Evolutionary conservation across 2,888 invertebrate genomes (phyloP).

Genomic region (Cerastoderma edule): DNA sequence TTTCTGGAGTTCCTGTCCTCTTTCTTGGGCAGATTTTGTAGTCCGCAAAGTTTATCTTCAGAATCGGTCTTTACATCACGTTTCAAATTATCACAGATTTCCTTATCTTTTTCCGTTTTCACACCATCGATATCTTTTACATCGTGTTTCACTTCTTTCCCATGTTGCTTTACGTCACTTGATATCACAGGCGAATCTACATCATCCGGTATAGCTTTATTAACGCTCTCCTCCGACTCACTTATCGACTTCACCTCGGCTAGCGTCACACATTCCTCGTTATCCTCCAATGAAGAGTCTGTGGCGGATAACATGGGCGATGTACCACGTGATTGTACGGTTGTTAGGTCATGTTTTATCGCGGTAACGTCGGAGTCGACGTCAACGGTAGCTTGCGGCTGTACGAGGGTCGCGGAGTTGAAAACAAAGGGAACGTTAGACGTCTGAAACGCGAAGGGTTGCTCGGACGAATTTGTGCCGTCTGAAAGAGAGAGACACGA

Average conservation of each 20-base stretch:
- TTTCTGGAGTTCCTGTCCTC: too few relatives aligned
- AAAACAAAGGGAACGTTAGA: conserved; percentile 64
- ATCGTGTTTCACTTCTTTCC: not conserved
- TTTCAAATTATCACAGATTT: conserved; percentile 1
- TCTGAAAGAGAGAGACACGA: conserved; percentile 16
- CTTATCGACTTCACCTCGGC: conserved; percentile 58
- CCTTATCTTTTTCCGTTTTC: conserved; percentile 18
- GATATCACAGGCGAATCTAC: conserved; percentile 2
- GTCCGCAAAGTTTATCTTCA: too few relatives aligned
- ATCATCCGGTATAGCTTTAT: conserved; percentile 13
- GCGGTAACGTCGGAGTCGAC: conserved; percentile 43
- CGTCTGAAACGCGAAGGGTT: conserved; percentile 9
- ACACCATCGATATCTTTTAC: conserved; percentile 27
- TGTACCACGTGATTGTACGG: conserved; percentile 77
- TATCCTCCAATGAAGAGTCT: conserved; percentile 57
- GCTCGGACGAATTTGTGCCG: conserved; percentile 7
- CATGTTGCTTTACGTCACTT: not conserved
- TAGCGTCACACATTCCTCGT: conserved; percentile 37
- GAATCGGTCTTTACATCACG: not conserved
- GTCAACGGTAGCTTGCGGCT: conserved; percentile 57
- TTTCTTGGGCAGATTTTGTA: too few relatives aligned
- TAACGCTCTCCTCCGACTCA: conserved; percentile 12
- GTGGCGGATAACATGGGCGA: conserved; percentile 77
- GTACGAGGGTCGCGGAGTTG: conserved; percentile 59
- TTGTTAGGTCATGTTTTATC: conserved; percentile 66